Evolutionary conservation across 2,888 invertebrate genomes (phyloP), one percentile per base, ranked within the genome.

Genomic region (Buathra laborator): DNA sequence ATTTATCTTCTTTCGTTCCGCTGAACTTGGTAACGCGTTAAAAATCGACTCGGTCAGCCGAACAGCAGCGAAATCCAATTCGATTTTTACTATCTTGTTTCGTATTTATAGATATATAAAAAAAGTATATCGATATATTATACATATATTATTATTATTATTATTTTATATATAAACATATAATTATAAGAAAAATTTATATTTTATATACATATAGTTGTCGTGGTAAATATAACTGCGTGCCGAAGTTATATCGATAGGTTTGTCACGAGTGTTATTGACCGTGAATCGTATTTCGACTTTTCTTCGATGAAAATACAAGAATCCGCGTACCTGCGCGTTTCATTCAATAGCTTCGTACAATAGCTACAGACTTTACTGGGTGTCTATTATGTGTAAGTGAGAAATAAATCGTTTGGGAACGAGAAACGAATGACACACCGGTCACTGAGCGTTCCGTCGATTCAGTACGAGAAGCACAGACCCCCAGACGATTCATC

Each of bases 361-460:
- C 53, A 29, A 67, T 74, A 32, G 24, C 14, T 6, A 29, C 29
- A 29, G 6, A 14, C 14, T 32, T 29, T 32, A n/a, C 14, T 29
- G 6, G 29, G 59, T 59, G 29, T 24, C 14, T 62, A 46, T 59
- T 48, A 19, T 9, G 16, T 19, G 46, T 29, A 66, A 77, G 56
- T 77, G 77, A 77, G 67, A 77, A 77, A 68, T 77, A 77, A 77
- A 77, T 77, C 67, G 77, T 77, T 77, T 32, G 53, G 56, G 24
- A 77, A 68, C 59, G 77, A 77, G 77, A 77, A 67, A 77, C 67
- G 67, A 68, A 56, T 68, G 51, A 83, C 48, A 72, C 59, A 72
- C 59, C 56, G 72, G 67, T 72, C 56, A 7, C 59, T 72, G 72
- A 67, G 51, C 71, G 72, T 80, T 66, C 7, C 14, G 51, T 16